Conservation (phyloP, 2,797 vertebrate genomes). For the Delichon dasypus region DNA sequence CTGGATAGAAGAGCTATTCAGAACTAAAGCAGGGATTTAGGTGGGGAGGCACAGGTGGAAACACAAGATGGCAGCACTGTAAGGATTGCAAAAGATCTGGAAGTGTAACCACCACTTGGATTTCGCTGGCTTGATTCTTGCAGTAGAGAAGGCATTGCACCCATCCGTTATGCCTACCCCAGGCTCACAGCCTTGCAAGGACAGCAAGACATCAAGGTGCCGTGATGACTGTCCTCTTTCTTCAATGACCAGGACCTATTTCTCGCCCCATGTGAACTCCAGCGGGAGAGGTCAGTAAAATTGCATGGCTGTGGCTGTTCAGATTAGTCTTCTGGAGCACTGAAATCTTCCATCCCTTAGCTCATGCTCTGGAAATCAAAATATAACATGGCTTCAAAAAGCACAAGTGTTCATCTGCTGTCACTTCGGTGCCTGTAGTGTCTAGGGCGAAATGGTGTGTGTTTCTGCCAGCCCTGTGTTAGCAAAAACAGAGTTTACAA, state of each 20-base stretch:
- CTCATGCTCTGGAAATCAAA: neutral
- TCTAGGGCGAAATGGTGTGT: neutral
- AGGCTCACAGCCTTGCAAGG: neutral
- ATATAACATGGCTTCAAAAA: neutral
- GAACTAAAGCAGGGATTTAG: neutral
- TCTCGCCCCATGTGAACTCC: neutral
- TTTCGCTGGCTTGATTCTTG: neutral
- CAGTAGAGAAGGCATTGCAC: neutral
- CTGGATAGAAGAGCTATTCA: neutral
- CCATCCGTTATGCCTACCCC: neutral
- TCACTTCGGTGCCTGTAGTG: neutral
- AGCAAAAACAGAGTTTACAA: neutral
- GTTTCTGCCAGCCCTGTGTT: neutral
- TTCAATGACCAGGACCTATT: neutral
- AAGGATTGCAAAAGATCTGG: neutral
- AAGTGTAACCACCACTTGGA: neutral
- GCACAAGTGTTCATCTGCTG: neutral
- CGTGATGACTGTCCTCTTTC: neutral
- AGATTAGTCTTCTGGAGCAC: neutral
- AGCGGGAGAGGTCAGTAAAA: neutral
- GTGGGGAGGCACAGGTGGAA: neutral
- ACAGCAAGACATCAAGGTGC: neutral
- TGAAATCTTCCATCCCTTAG: neutral
- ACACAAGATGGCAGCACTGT: constrained; percentile 50
- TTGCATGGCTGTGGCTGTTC: neutral